phyloP scores from a whole-genome alignment of 2,888 invertebrate genomes.

The Rutpela maculata region DNA sequence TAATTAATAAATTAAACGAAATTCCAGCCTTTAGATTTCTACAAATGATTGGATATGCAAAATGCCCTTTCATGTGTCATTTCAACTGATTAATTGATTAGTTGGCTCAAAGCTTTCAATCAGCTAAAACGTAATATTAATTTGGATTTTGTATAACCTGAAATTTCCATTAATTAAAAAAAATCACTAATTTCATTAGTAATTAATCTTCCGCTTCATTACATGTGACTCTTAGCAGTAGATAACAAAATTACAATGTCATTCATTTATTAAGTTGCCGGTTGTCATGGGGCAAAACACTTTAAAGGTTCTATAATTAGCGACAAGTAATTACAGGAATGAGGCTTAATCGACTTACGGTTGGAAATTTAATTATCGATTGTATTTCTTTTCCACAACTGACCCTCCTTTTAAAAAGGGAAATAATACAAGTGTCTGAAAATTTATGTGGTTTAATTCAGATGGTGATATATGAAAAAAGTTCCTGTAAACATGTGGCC shows the following conservation, averaged over 20 bases:
- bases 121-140: conserved; percentile 47
- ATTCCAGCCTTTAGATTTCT: conserved; percentile 42
- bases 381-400: no score
- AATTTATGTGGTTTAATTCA: no score
- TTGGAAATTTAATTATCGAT: neutral
- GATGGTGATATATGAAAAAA: no score
- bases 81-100: conserved; percentile 51
- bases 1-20: conserved; percentile 37
- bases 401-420: no score
- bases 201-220: conserved; percentile 7
- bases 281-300: neutral
- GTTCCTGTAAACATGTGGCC: no score
- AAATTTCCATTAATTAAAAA: conserved; percentile 31
- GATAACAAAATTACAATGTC: conserved; percentile 7
- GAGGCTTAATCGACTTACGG: neutral
- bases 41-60: conserved; percentile 49
- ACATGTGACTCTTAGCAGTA: neutral
- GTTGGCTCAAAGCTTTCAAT: conserved; percentile 46
- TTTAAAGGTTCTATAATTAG: neutral
- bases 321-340: neutral
- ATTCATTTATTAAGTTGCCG: conserved; percentile 7
- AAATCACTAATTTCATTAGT: conserved; percentile 8
- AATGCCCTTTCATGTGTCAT: conserved; percentile 49
- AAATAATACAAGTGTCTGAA: no score
- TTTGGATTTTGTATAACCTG: conserved; percentile 20